Base-by-base conservation (phyloP, 2,888 invertebrate species). In the Pristionchus fissidentatus region DNA sequence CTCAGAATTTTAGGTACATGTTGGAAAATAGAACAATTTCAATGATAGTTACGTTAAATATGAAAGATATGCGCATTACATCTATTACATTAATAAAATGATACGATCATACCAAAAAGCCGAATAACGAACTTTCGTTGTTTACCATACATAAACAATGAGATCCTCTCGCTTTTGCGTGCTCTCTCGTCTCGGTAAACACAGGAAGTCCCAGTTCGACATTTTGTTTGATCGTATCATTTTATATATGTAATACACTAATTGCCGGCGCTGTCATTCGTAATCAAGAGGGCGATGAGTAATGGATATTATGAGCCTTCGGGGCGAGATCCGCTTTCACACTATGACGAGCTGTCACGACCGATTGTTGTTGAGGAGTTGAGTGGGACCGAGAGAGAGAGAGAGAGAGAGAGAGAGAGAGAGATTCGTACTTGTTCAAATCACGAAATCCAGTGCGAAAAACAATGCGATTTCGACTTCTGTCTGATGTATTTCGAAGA, bases 201-300 rank as follows among this genome's bases (percentile, higher is more conserved):
- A 55, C 55, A 55, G 22, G 22, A n/a, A 7, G 55, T 15, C 13
- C 22, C 55, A 55, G 22, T 22, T 22, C 55, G 22, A 55, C 13
- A n/a, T 4, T 55, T 55, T 4, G 22, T 4, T 55, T n/a, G 55
- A 29, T 57, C 26, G 29, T 8, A 57, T n/a, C 57, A 8, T 55
- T n/a, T n/a, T n/a, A n/a, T n/a, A n/a, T 5, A 55, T 15, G 55
- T 15, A 4, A 22, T 8, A 15, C 52, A 4, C 52, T 52, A 52
- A 52, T n/a, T n/a, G n/a, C n/a, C n/a, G n/a, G n/a, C n/a, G n/a
- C n/a, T 52, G 52, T n/a, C n/a, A 35, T 32, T 26, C 22, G 66
- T 70, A 41, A 41, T 46, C 83, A 83, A 83, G 57, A 83, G 43
- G 38, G 62, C 19, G 60, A 29, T 49, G 60, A 43, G 55, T 35